Conservation (phyloP, 2,888 invertebrate species). For the Nemurella pictetii region DNA sequence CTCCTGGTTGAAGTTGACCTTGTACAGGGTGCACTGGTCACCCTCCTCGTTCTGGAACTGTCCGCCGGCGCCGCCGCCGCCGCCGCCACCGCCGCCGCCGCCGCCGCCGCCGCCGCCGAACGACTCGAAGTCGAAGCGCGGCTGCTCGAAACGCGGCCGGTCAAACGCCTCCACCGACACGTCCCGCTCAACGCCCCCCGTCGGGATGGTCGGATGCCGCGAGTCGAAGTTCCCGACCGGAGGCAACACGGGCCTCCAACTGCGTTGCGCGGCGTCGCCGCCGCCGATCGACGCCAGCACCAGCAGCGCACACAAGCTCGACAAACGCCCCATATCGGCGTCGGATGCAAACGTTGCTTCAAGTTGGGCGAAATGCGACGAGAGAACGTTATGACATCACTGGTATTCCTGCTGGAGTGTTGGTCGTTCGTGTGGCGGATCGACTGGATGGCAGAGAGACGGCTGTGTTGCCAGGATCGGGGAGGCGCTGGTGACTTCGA, state of each 20-base stretch:
- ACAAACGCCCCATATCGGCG: neutral
- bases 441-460: neutral
- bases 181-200: neutral
- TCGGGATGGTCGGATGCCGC: neutral
- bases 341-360: no score
- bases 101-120: neutral
- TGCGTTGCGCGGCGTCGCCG: neutral
- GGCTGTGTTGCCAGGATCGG: no score
- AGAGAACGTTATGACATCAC: neutral
- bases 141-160: slow-evolving; percentile 4
- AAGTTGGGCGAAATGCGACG: no score
- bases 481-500: neutral
- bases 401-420: neutral
- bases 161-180: neutral
- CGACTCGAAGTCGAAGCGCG: neutral
- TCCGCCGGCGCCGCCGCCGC: slow-evolving; percentile 44
- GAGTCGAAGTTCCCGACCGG: slow-evolving; percentile 5
- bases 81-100: neutral
- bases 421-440: neutral
- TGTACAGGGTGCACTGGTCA: slow-evolving; percentile 69
- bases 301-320: neutral
- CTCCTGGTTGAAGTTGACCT: slow-evolving; percentile 69
- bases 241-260: slow-evolving; percentile 5
- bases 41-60: slow-evolving; percentile 48
- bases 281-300: neutral